Base-by-base conservation (phyloP, 1,140 invertebrate genomes). In the Tribolium castaneum region DNA sequence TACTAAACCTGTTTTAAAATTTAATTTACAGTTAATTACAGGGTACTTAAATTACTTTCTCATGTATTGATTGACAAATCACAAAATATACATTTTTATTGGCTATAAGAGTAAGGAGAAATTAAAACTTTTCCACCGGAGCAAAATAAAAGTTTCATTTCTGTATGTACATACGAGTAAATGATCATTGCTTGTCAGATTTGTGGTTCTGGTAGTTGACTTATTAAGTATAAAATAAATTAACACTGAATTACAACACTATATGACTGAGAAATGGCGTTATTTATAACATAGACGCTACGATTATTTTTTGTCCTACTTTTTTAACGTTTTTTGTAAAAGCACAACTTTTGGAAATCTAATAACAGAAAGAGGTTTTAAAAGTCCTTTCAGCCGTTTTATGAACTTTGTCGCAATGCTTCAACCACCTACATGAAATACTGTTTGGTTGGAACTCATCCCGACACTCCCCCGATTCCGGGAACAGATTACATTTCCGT, bases 81-180 rank as follows among this genome's bases (percentile, higher is more conserved):
- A 59, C 54, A 59, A 59, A 30, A 19, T 9, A 3, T 59, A 59
- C 19, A 59, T 22, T 59, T 59, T 52, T 16, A 14, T 52, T 10
- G n/a, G 7, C n/a, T 45, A 10, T 45, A 9, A 45, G 13, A 14
- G 12, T 19, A 52, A 52, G 16, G 13, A 52, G 51, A 16, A 59
- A 59, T 59, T 59, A 59, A 59, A 59, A 59, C 54, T 59, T 25
- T 59, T 59, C 19, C 54, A 59, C 54, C 54, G 54, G 54, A 59
- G 19, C 22, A 59, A 59, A 22, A 59, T n/a, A 59, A 45, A 45
- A 45, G 39, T 45, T 45, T 45, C 7, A 45, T 45, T 10, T 45
- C 39, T 45, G 9, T 30, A 30, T 30, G 25, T 30, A 30, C 25
- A 30, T 30, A 30, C 25, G 25, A 6, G 25, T 30, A 30, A 30